Evolutionary conservation across 92 coral and sea anemone genomes (phyloP).

Genomic region (Phenganax subtilis): DNA sequence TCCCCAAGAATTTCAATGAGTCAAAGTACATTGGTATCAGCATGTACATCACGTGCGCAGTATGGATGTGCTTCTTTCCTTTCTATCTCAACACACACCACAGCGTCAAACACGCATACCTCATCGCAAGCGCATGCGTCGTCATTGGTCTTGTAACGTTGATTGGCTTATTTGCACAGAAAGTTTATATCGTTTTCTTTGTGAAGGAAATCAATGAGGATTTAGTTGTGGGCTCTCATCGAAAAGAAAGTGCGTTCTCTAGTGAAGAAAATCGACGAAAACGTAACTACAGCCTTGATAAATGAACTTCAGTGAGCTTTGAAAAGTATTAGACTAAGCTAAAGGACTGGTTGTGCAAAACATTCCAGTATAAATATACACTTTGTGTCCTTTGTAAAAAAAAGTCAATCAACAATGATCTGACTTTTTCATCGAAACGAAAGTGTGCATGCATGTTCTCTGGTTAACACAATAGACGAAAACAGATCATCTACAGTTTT

Average conservation of each 20-base stretch:
- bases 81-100: conserved; percentile 23
- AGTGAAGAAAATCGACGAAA: not conserved
- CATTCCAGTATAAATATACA: no score
- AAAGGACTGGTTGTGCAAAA: no score
- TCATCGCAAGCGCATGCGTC: conserved; percentile 22
- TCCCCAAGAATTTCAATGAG: conserved; percentile 42
- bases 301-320: not conserved
- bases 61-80: conserved; percentile 38
- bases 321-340: no score
- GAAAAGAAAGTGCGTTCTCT: not conserved
- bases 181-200: not conserved
- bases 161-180: conserved; percentile 16
- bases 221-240: not conserved
- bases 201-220: conserved; percentile 2
- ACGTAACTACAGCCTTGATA: not conserved
- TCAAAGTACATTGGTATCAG: conserved; percentile 36
- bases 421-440: no score
- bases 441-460: no score
- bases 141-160: conserved; percentile 10
- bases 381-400: no score
- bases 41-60: conserved; percentile 30
- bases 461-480: no score
- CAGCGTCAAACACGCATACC: conserved; percentile 2
- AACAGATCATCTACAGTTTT: no score
- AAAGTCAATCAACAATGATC: no score